These are phyloP conservation scores for Bufo gargarizans DNA, from an alignment of 2,113 vertebrate genomes.

Conservation along the genomic window DNA sequence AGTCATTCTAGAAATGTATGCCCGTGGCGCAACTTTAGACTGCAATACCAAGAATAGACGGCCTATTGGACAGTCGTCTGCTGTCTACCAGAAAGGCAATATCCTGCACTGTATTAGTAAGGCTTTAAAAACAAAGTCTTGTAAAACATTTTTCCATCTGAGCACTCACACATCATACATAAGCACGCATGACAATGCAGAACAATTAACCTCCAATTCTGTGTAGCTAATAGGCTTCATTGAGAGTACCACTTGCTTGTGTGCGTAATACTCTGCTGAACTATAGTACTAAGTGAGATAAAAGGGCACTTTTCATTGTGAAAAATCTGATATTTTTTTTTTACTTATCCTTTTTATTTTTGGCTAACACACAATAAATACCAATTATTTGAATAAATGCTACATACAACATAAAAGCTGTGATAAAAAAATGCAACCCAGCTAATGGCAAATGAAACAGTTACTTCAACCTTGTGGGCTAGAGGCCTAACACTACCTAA, in stretches of 20 bases:
- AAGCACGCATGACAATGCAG: slow-evolving; percentile 4
- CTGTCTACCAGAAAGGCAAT: slow-evolving; percentile 4
- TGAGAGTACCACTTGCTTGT: background rate
- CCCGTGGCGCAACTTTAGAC: background rate
- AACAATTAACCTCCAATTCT: background rate
- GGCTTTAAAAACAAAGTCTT: slow-evolving; percentile 29
- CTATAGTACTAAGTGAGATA: slow-evolving; percentile 16
- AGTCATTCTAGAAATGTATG: slow-evolving; percentile 14
- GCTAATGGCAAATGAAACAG: slow-evolving; percentile 27
- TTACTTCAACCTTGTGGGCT: slow-evolving; percentile 31
- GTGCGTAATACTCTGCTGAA: slow-evolving; percentile 5
- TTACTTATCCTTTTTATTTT: slow-evolving; percentile 30
- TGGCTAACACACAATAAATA: slow-evolving; percentile 57
- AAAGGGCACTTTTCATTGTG: slow-evolving; percentile 52
- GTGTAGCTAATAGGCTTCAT: background rate
- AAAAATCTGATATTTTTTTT: slow-evolving; percentile 17
- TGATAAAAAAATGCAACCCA: slow-evolving; percentile 39
- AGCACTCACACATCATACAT: slow-evolving; percentile 35
- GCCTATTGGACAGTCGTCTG: background rate
- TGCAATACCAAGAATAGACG: background rate
- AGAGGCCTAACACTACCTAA: background rate
- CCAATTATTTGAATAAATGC: slow-evolving; percentile 19
- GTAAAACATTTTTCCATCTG: background rate
- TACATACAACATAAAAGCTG: slow-evolving; percentile 34
- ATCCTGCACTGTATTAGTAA: slow-evolving; percentile 34